These are phyloP conservation scores for Drosophila parabipectinata DNA, from an alignment of 1,140 invertebrate species.

Conservation along the genomic window DNA sequence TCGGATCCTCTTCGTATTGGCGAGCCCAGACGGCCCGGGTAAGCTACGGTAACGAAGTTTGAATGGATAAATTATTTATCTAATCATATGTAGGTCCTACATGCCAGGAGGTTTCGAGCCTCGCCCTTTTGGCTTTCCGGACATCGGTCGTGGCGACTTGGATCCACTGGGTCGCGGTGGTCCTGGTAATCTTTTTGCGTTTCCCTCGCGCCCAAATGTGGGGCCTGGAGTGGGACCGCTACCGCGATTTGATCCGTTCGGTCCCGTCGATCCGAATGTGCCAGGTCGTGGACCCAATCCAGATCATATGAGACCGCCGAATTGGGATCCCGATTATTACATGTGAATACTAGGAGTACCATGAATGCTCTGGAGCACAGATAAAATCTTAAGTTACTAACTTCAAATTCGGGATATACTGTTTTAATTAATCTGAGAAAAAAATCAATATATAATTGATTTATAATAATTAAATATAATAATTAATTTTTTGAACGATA, in stretches of 20 bases:
- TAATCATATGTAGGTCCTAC: slow-evolving; percentile 32
- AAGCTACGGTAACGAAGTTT: no score
- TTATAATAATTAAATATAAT: background rate
- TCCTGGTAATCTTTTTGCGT: slow-evolving; percentile 90
- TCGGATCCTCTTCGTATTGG: slow-evolving; percentile 65
- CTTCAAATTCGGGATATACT: background rate
- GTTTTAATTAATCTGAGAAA: background rate
- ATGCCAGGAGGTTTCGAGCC: slow-evolving; percentile 59
- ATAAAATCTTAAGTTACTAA: slow-evolving; percentile 58
- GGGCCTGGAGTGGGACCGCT: slow-evolving; percentile 84
- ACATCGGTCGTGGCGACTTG: slow-evolving; percentile 89
- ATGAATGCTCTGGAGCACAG: background rate
- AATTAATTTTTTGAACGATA: slow-evolving; percentile 31
- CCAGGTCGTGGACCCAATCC: slow-evolving; percentile 86
- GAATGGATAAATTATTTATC: no score
- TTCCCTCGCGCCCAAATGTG: slow-evolving; percentile 74
- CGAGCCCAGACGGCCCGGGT: slow-evolving; percentile 62
- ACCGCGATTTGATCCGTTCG: slow-evolving; percentile 93
- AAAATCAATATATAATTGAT: background rate
- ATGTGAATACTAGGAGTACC: slow-evolving; percentile 44
- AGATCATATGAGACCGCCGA: slow-evolving; percentile 88
- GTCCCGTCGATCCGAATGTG: slow-evolving; percentile 86
- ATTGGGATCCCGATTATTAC: slow-evolving; percentile 71
- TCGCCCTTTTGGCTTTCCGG: slow-evolving; percentile 82
- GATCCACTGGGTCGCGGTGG: slow-evolving; percentile 88